phyloP scores from a whole-genome alignment of 2,113 vertebrate genomes.

The Colaptes auratus region DNA sequence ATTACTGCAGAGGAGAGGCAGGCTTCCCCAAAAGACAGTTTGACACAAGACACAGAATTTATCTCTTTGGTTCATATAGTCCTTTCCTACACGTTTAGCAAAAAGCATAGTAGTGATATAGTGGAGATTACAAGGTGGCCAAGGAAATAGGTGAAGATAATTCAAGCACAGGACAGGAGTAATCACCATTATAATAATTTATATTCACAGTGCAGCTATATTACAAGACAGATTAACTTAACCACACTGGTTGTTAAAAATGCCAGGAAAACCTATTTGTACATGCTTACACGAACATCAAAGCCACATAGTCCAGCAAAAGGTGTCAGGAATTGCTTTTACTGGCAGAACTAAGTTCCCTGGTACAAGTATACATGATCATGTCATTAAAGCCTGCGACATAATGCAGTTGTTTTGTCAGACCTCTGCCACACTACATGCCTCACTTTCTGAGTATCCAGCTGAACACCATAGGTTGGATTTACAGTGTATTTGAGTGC shows the following conservation, averaged over 20 bases:
- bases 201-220: neutral
- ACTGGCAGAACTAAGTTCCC: neutral
- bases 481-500: neutral
- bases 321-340: neutral
- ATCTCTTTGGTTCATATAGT: neutral
- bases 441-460: neutral
- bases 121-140: neutral
- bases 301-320: neutral
- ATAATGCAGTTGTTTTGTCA: neutral
- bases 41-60: neutral
- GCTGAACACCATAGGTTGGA: neutral
- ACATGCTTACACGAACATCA: neutral
- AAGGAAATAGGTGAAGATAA: neutral
- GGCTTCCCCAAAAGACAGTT: neutral
- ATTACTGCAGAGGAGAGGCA: neutral
- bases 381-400: neutral
- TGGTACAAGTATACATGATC: neutral
- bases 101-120: neutral
- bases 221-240: neutral
- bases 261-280: neutral
- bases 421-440: neutral
- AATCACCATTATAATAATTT: neutral
- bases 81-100: neutral
- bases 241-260: neutral
- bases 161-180: neutral